Percentiles rank a stretch among this genome's conserved stretches.
phyloP scores from a whole-genome alignment of 2,797 vertebrate genomes.

The Alfaro cultratus region DNA sequence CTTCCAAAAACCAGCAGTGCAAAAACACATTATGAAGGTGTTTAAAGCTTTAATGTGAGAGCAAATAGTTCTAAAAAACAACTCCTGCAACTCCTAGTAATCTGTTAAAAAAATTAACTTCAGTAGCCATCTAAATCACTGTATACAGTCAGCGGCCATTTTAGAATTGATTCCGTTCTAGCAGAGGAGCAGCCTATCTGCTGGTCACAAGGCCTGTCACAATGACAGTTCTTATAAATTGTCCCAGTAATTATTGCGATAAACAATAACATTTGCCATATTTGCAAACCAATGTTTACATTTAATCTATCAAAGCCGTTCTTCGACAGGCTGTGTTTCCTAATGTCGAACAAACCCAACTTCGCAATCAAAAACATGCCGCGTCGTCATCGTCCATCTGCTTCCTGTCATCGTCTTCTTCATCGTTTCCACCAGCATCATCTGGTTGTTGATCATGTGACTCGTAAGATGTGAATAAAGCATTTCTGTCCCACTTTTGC shows the following conservation, averaged over 20 bases:
- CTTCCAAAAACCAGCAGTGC: constrained; percentile 17
- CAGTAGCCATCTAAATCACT: background rate
- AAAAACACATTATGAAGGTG: constrained; percentile 6
- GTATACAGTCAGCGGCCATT: background rate
- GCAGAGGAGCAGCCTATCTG: background rate
- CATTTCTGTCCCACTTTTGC: too few relatives aligned
- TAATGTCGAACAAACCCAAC: too few relatives aligned
- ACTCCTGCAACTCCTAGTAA: too few relatives aligned
- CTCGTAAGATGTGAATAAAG: too few relatives aligned
- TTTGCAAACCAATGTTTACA: background rate
- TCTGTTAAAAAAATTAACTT: background rate
- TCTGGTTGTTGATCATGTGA: too few relatives aligned
- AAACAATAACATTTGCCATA: background rate
- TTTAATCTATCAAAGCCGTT: background rate
- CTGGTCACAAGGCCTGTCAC: too few relatives aligned
- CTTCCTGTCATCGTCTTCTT: too few relatives aligned
- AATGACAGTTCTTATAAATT: too few relatives aligned
- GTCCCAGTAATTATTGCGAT: too few relatives aligned
- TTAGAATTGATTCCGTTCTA: background rate
- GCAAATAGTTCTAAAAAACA: background rate
- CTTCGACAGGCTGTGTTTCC: background rate
- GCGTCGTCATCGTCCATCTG: too few relatives aligned
- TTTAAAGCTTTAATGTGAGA: background rate
- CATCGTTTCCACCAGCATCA: too few relatives aligned
- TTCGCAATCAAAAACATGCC: too few relatives aligned